A percentile compares a stretch with the other conserved stretches of the same genome.
Evolutionary conservation across 2,888 invertebrate species (phyloP).

Genomic region (Drosophila suboccidentalis): DNA sequence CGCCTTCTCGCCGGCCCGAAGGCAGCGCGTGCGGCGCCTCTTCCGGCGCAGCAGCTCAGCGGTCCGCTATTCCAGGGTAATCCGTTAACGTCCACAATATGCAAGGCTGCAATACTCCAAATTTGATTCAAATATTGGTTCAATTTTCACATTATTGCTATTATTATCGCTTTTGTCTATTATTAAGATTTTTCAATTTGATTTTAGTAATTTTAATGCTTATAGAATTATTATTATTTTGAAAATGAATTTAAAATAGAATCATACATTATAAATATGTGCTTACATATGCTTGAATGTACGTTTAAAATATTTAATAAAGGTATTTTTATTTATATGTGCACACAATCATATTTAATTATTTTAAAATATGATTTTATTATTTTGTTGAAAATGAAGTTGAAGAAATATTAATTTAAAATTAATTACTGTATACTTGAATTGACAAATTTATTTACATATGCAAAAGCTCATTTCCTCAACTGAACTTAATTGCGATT

Average conservation of each 20-base stretch:
- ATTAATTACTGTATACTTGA: too few relatives aligned
- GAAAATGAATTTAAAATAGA: too few relatives aligned
- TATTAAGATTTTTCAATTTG: too few relatives aligned
- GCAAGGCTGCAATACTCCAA: background rate
- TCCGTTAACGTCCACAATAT: background rate
- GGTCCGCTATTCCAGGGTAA: constrained; percentile 83
- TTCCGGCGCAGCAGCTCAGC: constrained; percentile 78
- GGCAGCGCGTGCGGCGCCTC: constrained; percentile 74
- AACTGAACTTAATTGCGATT: background rate
- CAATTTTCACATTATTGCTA: background rate
- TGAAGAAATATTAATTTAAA: too few relatives aligned
- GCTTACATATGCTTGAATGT: background rate
- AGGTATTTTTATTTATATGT: too few relatives aligned
- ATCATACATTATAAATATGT: background rate
- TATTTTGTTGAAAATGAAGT: background rate
- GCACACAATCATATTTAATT: too few relatives aligned
- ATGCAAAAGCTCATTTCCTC: background rate
- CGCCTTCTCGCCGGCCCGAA: constrained; percentile 80
- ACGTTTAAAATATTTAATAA: background rate
- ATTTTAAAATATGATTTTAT: background rate
- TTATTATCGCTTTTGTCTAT: too few relatives aligned
- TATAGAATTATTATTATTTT: too few relatives aligned
- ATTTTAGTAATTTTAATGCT: too few relatives aligned
- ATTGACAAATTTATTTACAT: background rate
- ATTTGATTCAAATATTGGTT: background rate